Conservation (phyloP, 1,140 invertebrate species). For the Chlorops oryzae region DNA sequence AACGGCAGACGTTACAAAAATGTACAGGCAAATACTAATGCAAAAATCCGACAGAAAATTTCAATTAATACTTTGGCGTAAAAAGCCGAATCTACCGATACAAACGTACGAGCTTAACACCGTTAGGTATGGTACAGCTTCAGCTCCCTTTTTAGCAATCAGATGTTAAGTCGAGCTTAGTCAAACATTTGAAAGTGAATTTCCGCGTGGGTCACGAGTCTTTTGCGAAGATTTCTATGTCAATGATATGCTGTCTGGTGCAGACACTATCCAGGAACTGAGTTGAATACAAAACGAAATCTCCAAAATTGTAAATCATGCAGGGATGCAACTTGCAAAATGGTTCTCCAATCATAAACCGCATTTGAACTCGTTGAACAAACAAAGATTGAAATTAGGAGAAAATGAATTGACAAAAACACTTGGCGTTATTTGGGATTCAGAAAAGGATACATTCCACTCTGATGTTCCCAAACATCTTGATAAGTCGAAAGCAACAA, state of each 20-base stretch:
- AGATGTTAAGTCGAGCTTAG: constrained; percentile 1
- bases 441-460: no score
- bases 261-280: neutral
- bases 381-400: no score
- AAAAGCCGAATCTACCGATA: constrained; percentile 16
- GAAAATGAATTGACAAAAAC: no score
- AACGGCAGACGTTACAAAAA: constrained; percentile 43
- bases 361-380: no score
- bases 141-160: constrained; percentile 10
- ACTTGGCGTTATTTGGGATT: no score
- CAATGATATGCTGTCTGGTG: constrained; percentile 6
- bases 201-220: neutral
- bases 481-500: no score
- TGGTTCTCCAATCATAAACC: constrained; percentile 9
- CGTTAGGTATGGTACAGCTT: constrained; percentile 9
- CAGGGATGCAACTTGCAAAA: constrained; percentile 7
- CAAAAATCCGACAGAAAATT: constrained; percentile 32
- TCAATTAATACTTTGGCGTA: constrained; percentile 48
- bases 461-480: no score
- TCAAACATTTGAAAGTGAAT: neutral
- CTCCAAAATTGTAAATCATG: constrained; percentile 6
- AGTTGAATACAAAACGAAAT: constrained; percentile 4
- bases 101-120: constrained; percentile 20
- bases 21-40: constrained; percentile 48
- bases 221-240: constrained; percentile 6